These are phyloP conservation scores for Dendrocincla fuliginosa DNA, from an alignment of 2,797 vertebrate species.

Conservation along the genomic window DNA sequence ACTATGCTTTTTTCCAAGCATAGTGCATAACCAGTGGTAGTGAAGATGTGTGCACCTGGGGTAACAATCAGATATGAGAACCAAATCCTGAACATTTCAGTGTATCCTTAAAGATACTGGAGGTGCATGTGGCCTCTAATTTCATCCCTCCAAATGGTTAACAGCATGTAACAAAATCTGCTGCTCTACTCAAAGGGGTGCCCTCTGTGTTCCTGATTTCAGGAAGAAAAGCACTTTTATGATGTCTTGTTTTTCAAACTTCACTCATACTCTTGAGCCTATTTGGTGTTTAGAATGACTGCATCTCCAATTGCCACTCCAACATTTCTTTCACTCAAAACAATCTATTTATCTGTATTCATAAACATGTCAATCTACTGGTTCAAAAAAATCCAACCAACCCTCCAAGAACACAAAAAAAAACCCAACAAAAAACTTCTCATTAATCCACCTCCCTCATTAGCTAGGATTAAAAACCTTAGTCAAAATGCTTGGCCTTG, in stretches of 20 bases:
- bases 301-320: not conserved
- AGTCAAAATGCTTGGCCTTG: conserved; percentile 36
- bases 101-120: not conserved
- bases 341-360: conserved; percentile 38
- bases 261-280: not conserved
- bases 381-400: conserved; percentile 32
- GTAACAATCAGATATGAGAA: not conserved
- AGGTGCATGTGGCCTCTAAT: not conserved
- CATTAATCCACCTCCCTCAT: conserved; percentile 42
- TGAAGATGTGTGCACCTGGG: not conserved
- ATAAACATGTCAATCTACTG: conserved; percentile 22
- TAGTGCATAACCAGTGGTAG: not conserved
- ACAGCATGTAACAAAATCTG: not conserved
- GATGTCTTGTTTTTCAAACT: not conserved
- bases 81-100: not conserved
- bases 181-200: not conserved
- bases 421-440: not conserved
- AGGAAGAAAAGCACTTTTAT: conserved; percentile 35
- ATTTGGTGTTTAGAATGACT: conserved; percentile 15
- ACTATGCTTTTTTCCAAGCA: not conserved
- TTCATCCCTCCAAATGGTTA: not conserved
- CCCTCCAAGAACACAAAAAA: conserved; percentile 1
- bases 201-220: not conserved
- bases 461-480: conserved; percentile 55
- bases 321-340: conserved; percentile 23